phyloP scores from a whole-genome alignment of 2,888 invertebrate genomes.

The Ferrisia virgata region DNA sequence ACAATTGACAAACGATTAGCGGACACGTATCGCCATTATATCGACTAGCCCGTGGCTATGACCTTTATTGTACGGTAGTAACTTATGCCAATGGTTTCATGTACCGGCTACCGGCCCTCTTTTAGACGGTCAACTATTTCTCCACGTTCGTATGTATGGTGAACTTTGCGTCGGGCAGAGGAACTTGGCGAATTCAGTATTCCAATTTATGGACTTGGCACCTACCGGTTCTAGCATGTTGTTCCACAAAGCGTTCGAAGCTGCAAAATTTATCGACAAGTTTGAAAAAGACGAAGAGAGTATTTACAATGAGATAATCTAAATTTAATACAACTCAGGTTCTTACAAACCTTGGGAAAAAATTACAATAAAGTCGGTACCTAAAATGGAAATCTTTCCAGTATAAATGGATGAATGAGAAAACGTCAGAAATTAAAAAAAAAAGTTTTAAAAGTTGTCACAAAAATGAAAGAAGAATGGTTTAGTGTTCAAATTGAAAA shows the following conservation, averaged over 20 bases:
- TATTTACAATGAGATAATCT: not conserved
- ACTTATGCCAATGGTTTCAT: not conserved
- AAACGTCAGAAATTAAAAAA: too few species aligned
- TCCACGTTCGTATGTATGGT: constrained; percentile 55
- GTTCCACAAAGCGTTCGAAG: constrained; percentile 62
- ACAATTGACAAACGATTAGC: not conserved
- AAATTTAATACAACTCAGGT: too few species aligned
- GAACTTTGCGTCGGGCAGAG: constrained; percentile 56
- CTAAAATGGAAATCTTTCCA: too few species aligned
- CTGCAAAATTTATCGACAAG: constrained; percentile 52
- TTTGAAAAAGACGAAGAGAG: not conserved
- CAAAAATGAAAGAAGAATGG: too few species aligned
- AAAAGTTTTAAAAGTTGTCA: too few species aligned
- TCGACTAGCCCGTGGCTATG: not conserved
- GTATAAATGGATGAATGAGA: too few species aligned
- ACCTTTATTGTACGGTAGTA: not conserved
- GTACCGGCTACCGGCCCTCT: not conserved
- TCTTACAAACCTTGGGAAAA: too few species aligned
- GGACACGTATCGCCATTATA: not conserved
- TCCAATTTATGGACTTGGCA: constrained; percentile 55
- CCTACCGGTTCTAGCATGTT: constrained; percentile 60
- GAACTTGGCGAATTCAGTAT: constrained; percentile 53
- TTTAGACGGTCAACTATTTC: constrained; percentile 47
- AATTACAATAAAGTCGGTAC: too few species aligned
- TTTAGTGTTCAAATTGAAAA: too few species aligned